phyloP scores from a whole-genome alignment of 2,888 invertebrate genomes.

The Nudaria mundana region DNA sequence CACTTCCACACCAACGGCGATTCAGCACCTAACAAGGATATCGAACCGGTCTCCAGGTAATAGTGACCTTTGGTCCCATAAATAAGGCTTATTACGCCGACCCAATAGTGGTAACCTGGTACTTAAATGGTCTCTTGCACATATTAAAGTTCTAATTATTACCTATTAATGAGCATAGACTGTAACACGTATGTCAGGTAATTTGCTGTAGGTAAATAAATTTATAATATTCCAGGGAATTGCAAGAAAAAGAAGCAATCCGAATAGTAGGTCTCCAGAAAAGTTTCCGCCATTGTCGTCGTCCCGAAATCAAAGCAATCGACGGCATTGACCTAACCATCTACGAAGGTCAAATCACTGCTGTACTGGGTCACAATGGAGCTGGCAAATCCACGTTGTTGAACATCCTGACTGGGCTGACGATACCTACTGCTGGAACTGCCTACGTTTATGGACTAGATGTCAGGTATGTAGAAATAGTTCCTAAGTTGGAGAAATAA shows the following conservation, averaged over 20 bases:
- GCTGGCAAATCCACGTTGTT: conserved; percentile 94
- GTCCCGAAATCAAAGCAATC: conserved; percentile 86
- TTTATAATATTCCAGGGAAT: conserved; percentile 77
- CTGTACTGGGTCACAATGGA: conserved; percentile 92
- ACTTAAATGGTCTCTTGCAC: no score
- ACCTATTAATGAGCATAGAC: neutral
- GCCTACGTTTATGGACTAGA: conserved; percentile 89
- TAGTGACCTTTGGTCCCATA: neutral
- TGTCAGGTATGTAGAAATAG: conserved; percentile 74
- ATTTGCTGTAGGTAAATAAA: neutral
- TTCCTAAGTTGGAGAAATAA: no score
- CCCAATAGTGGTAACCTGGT: no score
- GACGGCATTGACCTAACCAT: conserved; percentile 90
- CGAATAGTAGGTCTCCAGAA: conserved; percentile 87
- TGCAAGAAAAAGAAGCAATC: conserved; percentile 88
- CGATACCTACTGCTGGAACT: conserved; percentile 86
- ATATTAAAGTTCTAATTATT: neutral
- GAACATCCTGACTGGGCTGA: conserved; percentile 91
- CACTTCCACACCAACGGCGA: conserved; percentile 75
- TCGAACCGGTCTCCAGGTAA: conserved; percentile 86
- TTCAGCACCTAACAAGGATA: conserved; percentile 81
- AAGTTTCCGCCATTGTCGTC: conserved; percentile 85
- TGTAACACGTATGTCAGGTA: neutral
- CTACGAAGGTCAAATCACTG: conserved; percentile 93
- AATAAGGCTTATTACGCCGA: no score